Conservation (phyloP, 1,140 invertebrate genomes). For the Lethrus apterus region DNA sequence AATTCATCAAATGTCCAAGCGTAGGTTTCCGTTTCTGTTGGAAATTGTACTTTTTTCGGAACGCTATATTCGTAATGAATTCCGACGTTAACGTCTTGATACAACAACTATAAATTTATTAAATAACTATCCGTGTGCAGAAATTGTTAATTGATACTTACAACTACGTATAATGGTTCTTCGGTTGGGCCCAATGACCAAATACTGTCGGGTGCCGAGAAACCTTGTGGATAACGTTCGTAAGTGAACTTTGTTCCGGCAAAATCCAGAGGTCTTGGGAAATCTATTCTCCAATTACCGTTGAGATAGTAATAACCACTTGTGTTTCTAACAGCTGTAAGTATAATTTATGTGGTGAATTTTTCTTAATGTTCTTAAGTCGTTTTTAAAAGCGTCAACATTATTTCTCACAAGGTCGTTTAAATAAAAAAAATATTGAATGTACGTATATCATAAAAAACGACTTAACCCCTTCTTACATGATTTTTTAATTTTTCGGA, state of each 20-base stretch:
- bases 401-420: no score
- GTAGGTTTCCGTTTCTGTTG: slow-evolving; percentile 62
- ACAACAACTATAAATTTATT: slow-evolving; percentile 56
- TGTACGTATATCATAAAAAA: no score
- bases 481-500: no score
- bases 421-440: no score
- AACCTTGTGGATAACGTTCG: slow-evolving; percentile 68
- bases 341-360: neutral
- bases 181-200: slow-evolving; percentile 76
- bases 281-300: slow-evolving; percentile 89
- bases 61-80: slow-evolving; percentile 89
- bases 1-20: slow-evolving; percentile 75
- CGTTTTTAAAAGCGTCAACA: no score
- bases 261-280: slow-evolving; percentile 69
- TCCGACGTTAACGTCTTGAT: slow-evolving; percentile 79
- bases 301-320: slow-evolving; percentile 84
- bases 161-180: slow-evolving; percentile 80
- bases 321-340: slow-evolving; percentile 71
- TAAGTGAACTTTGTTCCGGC: slow-evolving; percentile 84
- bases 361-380: no score
- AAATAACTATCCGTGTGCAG: neutral
- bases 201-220: slow-evolving; percentile 75
- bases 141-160: slow-evolving; percentile 44
- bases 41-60: slow-evolving; percentile 61
- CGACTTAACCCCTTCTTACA: no score